Conservation (phyloP, 2,888 invertebrate genomes). For the Eupithecia insigniata region DNA sequence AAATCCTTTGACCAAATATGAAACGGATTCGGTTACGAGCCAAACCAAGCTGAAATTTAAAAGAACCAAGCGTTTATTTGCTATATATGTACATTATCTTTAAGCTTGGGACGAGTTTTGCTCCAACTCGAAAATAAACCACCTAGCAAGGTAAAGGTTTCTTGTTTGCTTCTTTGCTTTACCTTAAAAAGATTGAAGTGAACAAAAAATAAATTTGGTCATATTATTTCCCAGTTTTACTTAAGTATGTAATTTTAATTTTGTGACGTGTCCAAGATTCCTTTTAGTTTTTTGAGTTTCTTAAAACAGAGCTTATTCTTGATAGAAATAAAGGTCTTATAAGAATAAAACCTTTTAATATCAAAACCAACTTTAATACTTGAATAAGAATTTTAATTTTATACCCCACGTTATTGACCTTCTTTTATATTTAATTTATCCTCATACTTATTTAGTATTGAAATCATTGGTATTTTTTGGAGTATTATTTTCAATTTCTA, state of each 20-base stretch:
- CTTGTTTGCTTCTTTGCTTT: too few species aligned
- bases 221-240: too few species aligned
- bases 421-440: not conserved
- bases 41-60: conserved; percentile 58
- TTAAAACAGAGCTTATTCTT: not conserved
- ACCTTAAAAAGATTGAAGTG: too few species aligned
- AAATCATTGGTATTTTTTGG: not conserved
- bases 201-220: too few species aligned
- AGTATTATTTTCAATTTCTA: not conserved
- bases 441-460: not conserved
- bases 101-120: too few species aligned
- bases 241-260: too few species aligned
- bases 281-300: too few species aligned
- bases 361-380: conserved; percentile 68
- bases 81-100: conserved; percentile 10
- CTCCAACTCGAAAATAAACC: too few species aligned
- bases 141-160: too few species aligned
- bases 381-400: conserved; percentile 29
- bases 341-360: conserved; percentile 47
- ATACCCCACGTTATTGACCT: not conserved
- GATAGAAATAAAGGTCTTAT: not conserved
- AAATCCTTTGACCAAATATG: conserved; percentile 64
- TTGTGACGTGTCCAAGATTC: too few species aligned
- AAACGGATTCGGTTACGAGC: conserved; percentile 59
- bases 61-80: conserved; percentile 47